Base-by-base conservation (phyloP, 30 jellyfish, hydroid and myxozoan species). In the Aurelia sp. region DNA sequence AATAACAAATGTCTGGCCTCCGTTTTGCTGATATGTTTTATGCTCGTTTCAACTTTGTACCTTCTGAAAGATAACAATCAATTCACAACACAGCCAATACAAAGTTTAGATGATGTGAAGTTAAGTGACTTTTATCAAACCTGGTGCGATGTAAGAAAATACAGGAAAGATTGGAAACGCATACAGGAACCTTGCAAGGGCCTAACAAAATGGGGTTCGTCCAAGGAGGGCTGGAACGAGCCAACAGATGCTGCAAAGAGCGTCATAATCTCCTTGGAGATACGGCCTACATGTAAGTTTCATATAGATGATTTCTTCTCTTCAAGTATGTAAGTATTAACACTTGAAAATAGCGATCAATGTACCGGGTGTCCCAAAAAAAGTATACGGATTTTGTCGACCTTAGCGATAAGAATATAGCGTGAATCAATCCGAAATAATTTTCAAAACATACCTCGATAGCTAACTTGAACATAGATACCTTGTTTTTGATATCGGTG, bases 181-280 rank as follows among this genome's bases (percentile, higher is more conserved):
- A 63, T 96, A 2, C 64, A 44, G 40, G 58, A 52, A 55, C 90
- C 96, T 20, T 96, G 99, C 85, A 55, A 66, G 19, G 78, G 81
- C 80, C 65, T 55, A 12, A 81, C 73, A 44, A 31, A 77, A 63
- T 96, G 99, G 99, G 85, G 84, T 19, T 65, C 97, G 13, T 57
- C 67, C 38, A 52, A 75, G 70, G 73, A 59, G 63, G 86, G 80
- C 61, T 84, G 95, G 90, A 82, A 72, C 50, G 84, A 74, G 53
- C 71, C 79, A 35, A 67, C 90, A 18, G 80, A 69, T 64, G 87
- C 98, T 16, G 72, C 59, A n/a, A 62, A 62, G 44, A 89, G 97
- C 80, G 89, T 61, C 80, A 65, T 89, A 30, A 67, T 73, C 63
- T 71, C 92, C 79, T 53, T 70, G 97, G 92, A 89, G 51, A 80